These are phyloP conservation scores for Streptopelia turtur DNA, from an alignment of 2,797 vertebrate species.

Conservation along the genomic window DNA sequence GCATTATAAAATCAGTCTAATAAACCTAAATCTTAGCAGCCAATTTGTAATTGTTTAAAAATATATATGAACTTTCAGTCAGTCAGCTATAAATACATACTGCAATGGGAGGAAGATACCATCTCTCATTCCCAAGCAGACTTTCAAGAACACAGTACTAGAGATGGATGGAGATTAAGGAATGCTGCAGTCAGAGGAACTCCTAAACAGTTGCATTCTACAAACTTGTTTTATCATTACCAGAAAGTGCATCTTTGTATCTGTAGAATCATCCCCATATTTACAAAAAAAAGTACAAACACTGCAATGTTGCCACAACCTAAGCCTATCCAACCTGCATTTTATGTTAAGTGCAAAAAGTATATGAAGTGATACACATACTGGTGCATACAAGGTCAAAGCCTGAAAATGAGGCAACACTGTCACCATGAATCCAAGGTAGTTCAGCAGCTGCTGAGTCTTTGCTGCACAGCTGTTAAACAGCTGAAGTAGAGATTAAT, in stretches of 20 bases:
- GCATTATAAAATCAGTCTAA: background rate
- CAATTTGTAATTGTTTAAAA: conserved; percentile 18
- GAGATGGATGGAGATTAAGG: background rate
- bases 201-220: background rate
- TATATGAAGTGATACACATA: background rate
- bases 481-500: background rate
- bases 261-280: conserved; percentile 53
- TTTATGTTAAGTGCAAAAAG: conserved; percentile 57
- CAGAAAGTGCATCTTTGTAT: conserved; percentile 66
- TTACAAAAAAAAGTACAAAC: conserved; percentile 36
- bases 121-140: background rate
- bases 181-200: background rate
- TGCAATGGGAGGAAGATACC: background rate
- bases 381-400: background rate
- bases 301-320: background rate
- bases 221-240: background rate
- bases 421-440: background rate
- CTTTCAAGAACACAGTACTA: background rate
- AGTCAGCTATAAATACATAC: conserved; percentile 26
- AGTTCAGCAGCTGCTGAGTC: background rate
- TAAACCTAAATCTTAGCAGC: conserved; percentile 39
- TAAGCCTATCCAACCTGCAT: background rate
- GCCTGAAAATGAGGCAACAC: background rate
- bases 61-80: conserved; percentile 1
- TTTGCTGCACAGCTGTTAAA: background rate